Base-by-base conservation (phyloP, 2,797 vertebrate genomes). In the Alfaro cultratus region DNA sequence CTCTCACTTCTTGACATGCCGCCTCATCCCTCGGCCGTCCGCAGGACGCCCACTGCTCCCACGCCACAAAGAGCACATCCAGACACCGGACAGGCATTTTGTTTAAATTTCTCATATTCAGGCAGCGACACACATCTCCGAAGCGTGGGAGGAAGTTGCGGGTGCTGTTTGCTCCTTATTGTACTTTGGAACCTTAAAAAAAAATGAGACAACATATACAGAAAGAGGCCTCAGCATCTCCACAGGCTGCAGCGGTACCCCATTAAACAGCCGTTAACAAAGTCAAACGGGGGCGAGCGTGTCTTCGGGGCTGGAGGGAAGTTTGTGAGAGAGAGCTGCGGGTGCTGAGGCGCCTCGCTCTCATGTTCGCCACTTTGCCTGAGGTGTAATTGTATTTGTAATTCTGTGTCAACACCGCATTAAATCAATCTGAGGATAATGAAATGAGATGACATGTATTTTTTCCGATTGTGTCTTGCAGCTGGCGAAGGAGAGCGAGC, bases 401-500 rank as follows among this genome's bases (percentile, higher is more conserved):
- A 89, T 90, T 85, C 86, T 86, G 78, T 85, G 92, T 91, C 86
- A 92, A 82, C 88, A 87, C 47, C 10, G 9, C 60, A 71, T 78
- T 78, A 79, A 85, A 83, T 91, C 79, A 88, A 81, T 87, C 83
- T 74, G 83, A 82, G 67, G 49, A 45, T 76, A 72, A 64, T 49
- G 68, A 77, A 80, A 87, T 75, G 39, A 86, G 83, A 79, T 75
- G 51, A 62, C 62, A 41, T 73, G 57, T 82, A 77, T 84, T 80
- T 71, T 29, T 26, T 47, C 12, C 36, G 13, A 88, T 49, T 86
- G 62, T 92, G 47, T 90, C 81, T 90, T 55, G 67, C 95, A 99
- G 98, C 96, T 99, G 91, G 96, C 98, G 12, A 99, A 99, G 95
- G 98, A 99, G 95, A 99, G 98, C 0, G 98, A 99, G 93, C 97